A percentile compares a stretch with the other conserved stretches of the same genome.
Evolutionary conservation across 2,113 vertebrate genomes (phyloP).

Genomic region (Notarius lentiginosus): DNA sequence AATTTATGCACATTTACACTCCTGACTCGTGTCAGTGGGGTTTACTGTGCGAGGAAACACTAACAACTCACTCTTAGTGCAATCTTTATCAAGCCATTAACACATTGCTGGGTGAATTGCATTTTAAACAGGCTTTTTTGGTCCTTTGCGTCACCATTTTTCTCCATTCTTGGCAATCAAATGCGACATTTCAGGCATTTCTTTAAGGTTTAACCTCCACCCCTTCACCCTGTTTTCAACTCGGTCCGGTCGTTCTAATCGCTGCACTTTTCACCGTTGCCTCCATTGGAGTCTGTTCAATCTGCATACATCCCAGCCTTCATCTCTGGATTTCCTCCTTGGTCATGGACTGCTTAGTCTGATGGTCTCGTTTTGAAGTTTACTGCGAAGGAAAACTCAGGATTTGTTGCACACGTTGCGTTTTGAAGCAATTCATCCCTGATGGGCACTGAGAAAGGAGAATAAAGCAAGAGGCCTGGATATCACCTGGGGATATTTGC

Average conservation of each 20-base stretch:
- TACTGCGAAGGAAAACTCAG: background rate
- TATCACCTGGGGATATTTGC: slow-evolving; percentile 34
- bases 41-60: slow-evolving; percentile 1
- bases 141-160: background rate
- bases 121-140: slow-evolving; percentile 22
- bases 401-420: background rate
- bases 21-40: background rate
- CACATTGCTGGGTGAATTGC: slow-evolving; percentile 1
- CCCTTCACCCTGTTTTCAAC: background rate
- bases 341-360: background rate
- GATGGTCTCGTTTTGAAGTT: background rate
- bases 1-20: slow-evolving; percentile 30
- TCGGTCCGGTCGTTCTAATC: background rate
- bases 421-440: slow-evolving; percentile 5
- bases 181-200: background rate
- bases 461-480: slow-evolving; percentile 24
- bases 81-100: slow-evolving; percentile 33
- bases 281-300: slow-evolving; percentile 8
- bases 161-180: background rate
- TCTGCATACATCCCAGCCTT: background rate
- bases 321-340: slow-evolving; percentile 7
- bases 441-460: background rate
- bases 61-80: slow-evolving; percentile 15
- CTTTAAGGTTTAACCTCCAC: background rate
- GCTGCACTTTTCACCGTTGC: background rate